Evolutionary conservation across 2,113 vertebrate species (phyloP).

Genomic region (Illadopsis cleaveri): DNA sequence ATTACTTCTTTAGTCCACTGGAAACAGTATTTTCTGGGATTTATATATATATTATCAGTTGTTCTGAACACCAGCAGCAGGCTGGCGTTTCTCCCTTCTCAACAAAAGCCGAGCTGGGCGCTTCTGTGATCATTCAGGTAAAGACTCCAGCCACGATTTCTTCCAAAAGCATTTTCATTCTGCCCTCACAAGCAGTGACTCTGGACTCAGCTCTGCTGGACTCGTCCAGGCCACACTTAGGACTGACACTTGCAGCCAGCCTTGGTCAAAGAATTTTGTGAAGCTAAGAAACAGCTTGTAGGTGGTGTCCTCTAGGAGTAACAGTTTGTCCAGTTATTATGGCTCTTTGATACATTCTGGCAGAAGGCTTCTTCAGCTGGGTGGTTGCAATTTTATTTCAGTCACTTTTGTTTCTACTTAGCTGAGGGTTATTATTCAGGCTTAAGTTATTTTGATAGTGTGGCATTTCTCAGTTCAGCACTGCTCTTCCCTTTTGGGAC

Average conservation of each 20-base stretch:
- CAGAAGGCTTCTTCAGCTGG: neutral
- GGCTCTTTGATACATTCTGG: neutral
- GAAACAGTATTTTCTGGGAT: neutral
- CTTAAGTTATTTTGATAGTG: neutral
- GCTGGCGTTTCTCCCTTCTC: neutral
- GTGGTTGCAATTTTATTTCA: neutral
- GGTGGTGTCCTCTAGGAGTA: neutral
- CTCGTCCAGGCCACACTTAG: rapidly evolving
- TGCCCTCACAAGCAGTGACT: neutral
- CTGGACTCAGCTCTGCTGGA: neutral
- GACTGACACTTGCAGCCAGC: neutral
- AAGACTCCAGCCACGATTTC: neutral
- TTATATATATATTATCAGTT: neutral
- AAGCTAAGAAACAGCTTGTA: neutral
- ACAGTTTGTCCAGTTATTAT: neutral
- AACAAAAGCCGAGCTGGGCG: neutral
- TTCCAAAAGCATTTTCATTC: neutral
- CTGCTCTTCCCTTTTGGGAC: neutral
- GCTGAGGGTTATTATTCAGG: neutral
- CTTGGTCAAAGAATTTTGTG: neutral
- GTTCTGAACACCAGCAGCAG: neutral
- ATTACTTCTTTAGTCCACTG: neutral
- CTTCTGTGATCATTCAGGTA: neutral
- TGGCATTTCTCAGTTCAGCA: neutral
- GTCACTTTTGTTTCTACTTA: neutral